Base-by-base conservation (phyloP, 1,140 invertebrate species). In the Cyclina sinensis region DNA sequence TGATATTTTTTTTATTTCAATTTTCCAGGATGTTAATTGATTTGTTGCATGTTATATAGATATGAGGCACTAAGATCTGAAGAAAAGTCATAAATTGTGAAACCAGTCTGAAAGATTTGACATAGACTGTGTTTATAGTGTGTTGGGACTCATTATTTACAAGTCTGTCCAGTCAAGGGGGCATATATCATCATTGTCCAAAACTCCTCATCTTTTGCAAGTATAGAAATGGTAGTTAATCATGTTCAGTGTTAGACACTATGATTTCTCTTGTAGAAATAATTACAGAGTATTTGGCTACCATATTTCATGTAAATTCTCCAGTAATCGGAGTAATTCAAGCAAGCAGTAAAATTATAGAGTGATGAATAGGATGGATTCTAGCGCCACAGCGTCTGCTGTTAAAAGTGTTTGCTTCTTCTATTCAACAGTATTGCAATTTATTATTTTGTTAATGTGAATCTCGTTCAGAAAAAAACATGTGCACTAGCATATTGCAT, bases 261-360 rank as follows among this genome's bases (percentile, higher is more conserved):
- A 76, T 86, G 68, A 86, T 76, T 76, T 86, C 83, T 57, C 73
- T 76, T 43, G 48, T 76, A 86, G 65, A 86, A 86, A 86, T 86
- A 86, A 86, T 86, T 86, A 86, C 39, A 57, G 83, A 35, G 83
- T 86, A 86, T 86, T 86, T 51, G 62, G 43, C 73, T 43, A 30
- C 83, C 83, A 86, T 86, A 86, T 86, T 86, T 86, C 83, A 86
- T 86, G 83, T 86, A 86, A 86, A 86, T 68, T 86, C 65, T 78
- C 79, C 39, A 80, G 76, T 57, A 80, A 57, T 57, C 35, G 35
- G 73, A 74, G 48, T 86, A 54, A 57, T 83, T 73, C 81, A 65
- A 83, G 57, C 43, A 57, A 48, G 37, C 62, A 48, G 51, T 74
- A 46, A 76, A 76, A 76, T 86, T 86, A 76, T 48, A 16, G 51